Percentiles rank a stretch among this genome's conserved stretches.
These are phyloP conservation scores for Hydrophis major DNA, from an alignment of 2,797 vertebrate species.

Conservation along the genomic window DNA sequence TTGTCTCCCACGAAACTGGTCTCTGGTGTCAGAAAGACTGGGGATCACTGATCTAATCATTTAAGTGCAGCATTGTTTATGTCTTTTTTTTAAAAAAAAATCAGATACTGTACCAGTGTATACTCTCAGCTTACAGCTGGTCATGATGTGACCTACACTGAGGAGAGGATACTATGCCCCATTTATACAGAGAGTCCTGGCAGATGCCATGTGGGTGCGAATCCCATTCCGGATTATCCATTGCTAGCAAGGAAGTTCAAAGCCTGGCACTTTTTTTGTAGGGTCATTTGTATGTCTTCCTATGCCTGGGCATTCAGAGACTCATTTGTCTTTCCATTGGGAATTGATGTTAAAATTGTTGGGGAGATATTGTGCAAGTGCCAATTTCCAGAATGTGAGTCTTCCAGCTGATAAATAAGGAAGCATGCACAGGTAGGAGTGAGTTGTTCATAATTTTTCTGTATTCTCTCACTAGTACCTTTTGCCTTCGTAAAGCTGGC, in stretches of 20 bases:
- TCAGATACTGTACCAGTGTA: not conserved
- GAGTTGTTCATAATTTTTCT: not conserved
- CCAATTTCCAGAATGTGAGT: not conserved
- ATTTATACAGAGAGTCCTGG: not conserved
- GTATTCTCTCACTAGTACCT: not conserved
- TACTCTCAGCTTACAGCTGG: not conserved
- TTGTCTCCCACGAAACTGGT: not conserved
- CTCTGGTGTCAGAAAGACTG: not conserved
- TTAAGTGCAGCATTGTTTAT: not conserved
- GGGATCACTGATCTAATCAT: not conserved
- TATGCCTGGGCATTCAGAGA: not conserved
- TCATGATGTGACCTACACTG: not conserved
- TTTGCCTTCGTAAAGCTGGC: not conserved
- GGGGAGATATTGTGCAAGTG: not conserved
- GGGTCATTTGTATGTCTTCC: not conserved
- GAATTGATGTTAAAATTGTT: not conserved
- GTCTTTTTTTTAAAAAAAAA: not conserved
- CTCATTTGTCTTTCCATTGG: not conserved
- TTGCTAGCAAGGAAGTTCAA: not conserved
- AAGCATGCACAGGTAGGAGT: not conserved
- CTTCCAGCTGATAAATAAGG: not conserved
- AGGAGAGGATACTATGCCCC: not conserved
- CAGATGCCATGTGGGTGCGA: not conserved
- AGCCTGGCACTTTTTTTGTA: not conserved
- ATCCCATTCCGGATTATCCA: not conserved